phyloP scores from a whole-genome alignment of 2,113 vertebrate genomes.

The Platycercus adscitus region DNA sequence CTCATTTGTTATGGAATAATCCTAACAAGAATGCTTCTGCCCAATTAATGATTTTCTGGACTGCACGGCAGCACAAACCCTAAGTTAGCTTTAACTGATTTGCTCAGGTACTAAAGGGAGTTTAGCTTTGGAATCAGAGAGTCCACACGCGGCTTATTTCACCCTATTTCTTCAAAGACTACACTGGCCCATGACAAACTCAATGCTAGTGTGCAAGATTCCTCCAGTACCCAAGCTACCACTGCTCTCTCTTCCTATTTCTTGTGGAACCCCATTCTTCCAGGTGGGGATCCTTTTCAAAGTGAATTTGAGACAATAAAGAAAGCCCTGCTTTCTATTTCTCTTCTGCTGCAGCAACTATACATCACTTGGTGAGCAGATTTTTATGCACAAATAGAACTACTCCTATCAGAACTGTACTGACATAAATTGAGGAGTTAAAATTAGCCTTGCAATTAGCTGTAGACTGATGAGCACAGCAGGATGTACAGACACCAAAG shows the following conservation, averaged over 20 bases:
- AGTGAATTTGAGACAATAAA: not conserved
- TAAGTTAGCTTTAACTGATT: not conserved
- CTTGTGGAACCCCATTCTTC: not conserved
- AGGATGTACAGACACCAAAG: not conserved
- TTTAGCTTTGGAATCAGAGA: not conserved
- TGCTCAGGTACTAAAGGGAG: not conserved
- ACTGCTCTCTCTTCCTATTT: not conserved
- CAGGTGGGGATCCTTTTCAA: not conserved
- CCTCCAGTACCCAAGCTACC: not conserved
- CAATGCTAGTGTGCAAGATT: not conserved
- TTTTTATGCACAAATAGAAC: not conserved
- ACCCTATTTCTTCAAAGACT: not conserved
- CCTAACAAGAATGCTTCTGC: not conserved
- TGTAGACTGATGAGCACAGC: conserved; percentile 1
- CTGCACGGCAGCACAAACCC: not conserved
- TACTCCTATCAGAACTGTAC: not conserved
- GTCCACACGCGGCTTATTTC: not conserved
- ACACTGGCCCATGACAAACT: not conserved
- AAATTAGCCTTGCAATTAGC: conserved; percentile 27
- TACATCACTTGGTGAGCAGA: not conserved
- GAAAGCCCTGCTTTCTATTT: not conserved
- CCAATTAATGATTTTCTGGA: not conserved
- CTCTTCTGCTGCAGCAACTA: not conserved
- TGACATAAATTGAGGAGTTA: not conserved
- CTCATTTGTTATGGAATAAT: not conserved